phyloP scores from a whole-genome alignment of 2,797 vertebrate genomes.

The Eidolon dupreanum region DNA sequence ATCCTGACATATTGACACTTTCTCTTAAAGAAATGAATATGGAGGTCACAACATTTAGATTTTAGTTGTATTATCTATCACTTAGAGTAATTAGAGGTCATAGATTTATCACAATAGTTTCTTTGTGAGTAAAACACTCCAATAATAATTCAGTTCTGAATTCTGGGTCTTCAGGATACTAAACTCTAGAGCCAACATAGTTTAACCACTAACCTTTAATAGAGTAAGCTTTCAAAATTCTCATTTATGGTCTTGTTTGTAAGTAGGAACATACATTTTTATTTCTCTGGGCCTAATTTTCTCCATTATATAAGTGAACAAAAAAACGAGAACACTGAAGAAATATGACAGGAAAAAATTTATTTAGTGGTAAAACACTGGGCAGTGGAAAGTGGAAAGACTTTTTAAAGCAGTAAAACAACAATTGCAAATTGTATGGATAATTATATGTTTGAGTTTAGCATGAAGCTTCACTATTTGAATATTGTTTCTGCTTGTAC shows the following conservation, averaged over 20 bases:
- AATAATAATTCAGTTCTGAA: not conserved
- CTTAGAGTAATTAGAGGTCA: not conserved
- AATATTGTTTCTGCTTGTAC: constrained; percentile 42
- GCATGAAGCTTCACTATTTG: constrained; percentile 13
- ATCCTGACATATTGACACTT: constrained; percentile 11
- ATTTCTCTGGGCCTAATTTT: constrained; percentile 14
- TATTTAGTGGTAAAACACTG: not conserved
- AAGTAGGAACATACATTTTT: not conserved
- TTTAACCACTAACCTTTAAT: not conserved
- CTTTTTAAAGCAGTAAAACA: not conserved
- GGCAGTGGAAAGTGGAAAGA: not conserved
- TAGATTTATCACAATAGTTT: not conserved
- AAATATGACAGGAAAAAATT: not conserved
- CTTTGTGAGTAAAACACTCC: constrained; percentile 1
- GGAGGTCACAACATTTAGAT: constrained; percentile 12
- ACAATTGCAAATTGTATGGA: not conserved
- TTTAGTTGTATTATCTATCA: constrained; percentile 15
- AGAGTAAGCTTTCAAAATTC: not conserved
- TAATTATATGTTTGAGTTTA: not conserved
- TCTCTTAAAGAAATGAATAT: not conserved
- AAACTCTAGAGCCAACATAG: not conserved
- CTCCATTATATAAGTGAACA: constrained; percentile 15
- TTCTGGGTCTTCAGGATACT: constrained; percentile 26
- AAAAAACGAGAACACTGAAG: not conserved
- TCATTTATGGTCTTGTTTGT: not conserved